phyloP scores from a whole-genome alignment of 2,797 vertebrate species.

The Lindbergichthys nudifrons region DNA sequence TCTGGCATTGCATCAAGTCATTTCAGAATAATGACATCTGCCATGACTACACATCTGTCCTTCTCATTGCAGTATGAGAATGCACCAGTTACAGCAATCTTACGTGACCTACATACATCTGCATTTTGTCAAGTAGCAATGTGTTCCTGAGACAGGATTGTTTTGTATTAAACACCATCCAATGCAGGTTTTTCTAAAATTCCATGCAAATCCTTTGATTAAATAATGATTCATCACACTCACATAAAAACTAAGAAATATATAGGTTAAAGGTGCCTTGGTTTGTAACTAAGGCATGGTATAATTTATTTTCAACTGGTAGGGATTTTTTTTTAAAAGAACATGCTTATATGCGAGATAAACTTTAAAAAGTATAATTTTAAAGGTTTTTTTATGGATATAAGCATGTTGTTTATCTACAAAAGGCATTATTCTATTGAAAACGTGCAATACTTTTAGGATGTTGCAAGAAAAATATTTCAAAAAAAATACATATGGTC shows the following conservation, averaged over 20 bases:
- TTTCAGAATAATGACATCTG: constrained; percentile 62
- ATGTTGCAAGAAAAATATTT: too few species aligned
- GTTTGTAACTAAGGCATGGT: background rate
- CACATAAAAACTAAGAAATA: background rate
- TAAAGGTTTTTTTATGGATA: background rate
- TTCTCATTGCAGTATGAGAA: constrained; percentile 33
- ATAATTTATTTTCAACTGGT: background rate
- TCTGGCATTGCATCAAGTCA: constrained; percentile 39
- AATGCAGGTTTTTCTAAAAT: background rate
- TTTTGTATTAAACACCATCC: background rate
- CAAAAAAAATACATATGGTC: background rate
- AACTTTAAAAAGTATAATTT: too few species aligned
- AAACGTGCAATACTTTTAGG: background rate
- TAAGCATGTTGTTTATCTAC: background rate
- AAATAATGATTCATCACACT: background rate
- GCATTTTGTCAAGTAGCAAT: background rate
- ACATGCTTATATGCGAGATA: too few species aligned
- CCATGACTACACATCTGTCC: constrained; percentile 63
- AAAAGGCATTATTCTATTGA: background rate
- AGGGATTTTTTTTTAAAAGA: too few species aligned
- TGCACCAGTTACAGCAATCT: constrained; percentile 27
- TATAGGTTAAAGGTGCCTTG: background rate
- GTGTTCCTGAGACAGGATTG: constrained; percentile 2
- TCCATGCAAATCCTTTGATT: background rate
- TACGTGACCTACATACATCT: constrained; percentile 58